Conservation (phyloP, 2,113 vertebrate species). For the Osmerus eperlanus region DNA sequence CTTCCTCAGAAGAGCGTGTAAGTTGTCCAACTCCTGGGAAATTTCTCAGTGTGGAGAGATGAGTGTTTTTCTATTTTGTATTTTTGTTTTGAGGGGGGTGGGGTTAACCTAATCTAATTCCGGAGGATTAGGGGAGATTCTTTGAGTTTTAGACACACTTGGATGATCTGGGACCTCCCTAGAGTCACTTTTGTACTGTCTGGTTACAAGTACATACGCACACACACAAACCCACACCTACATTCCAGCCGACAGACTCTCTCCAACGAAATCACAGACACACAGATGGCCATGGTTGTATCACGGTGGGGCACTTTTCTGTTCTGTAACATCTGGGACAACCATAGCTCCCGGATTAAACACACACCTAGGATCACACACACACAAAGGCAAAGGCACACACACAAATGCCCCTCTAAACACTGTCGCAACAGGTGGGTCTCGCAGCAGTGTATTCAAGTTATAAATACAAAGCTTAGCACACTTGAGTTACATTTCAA, state of each 20-base stretch:
- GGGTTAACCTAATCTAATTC: not conserved
- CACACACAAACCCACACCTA: too few relatives aligned
- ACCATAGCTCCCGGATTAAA: not conserved
- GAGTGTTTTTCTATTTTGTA: too few relatives aligned
- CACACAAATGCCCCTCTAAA: too few relatives aligned
- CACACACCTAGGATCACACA: not conserved
- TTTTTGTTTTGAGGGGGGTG: not conserved
- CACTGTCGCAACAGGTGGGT: too few relatives aligned
- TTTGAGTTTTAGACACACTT: slow-evolving; percentile 2
- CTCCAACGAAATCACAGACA: slow-evolving; percentile 5
- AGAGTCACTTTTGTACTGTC: not conserved
- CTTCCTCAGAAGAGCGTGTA: too few relatives aligned
- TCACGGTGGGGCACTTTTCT: not conserved
- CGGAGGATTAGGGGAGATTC: not conserved
- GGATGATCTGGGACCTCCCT: not conserved
- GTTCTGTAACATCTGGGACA: not conserved
- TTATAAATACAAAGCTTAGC: not conserved
- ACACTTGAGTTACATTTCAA: not conserved
- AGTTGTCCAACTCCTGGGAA: too few relatives aligned
- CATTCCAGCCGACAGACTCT: not conserved
- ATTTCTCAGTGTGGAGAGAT: too few relatives aligned
- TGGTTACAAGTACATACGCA: too few relatives aligned
- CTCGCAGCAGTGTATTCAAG: too few relatives aligned
- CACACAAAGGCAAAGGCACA: too few relatives aligned
- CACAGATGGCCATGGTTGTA: not conserved